Evolutionary conservation across 2,113 vertebrate genomes (phyloP).

Genomic region (Eulacestoma nigropectus): DNA sequence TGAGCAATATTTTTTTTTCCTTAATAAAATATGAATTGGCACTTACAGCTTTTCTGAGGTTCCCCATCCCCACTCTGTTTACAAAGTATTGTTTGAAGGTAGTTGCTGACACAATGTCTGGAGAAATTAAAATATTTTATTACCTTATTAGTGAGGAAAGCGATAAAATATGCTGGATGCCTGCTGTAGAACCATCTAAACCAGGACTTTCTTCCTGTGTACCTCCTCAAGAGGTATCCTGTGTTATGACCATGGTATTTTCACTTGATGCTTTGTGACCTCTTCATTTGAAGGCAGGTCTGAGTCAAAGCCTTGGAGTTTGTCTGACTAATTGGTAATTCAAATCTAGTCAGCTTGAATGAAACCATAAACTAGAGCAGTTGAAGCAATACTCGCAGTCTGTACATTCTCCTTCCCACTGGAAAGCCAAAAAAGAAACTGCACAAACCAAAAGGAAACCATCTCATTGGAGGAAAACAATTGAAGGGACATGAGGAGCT

Average conservation of each 20-base stretch:
- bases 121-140: neutral
- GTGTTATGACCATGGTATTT: neutral
- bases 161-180: neutral
- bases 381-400: neutral
- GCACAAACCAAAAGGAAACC: neutral
- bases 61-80: neutral
- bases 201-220: neutral
- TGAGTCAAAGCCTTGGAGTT: neutral
- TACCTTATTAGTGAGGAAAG: neutral
- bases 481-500: fast-evolving
- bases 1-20: neutral
- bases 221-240: neutral
- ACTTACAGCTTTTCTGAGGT: neutral
- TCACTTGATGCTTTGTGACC: neutral
- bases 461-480: neutral
- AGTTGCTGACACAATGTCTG: neutral
- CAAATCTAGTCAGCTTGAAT: neutral
- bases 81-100: neutral
- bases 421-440: neutral
- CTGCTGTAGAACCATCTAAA: neutral
- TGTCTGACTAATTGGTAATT: neutral
- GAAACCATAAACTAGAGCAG: neutral
- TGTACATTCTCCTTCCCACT: neutral
- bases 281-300: neutral
- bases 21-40: neutral